Evolutionary conservation across 2,113 vertebrate species (phyloP).

Genomic region (Promerops cafer): DNA sequence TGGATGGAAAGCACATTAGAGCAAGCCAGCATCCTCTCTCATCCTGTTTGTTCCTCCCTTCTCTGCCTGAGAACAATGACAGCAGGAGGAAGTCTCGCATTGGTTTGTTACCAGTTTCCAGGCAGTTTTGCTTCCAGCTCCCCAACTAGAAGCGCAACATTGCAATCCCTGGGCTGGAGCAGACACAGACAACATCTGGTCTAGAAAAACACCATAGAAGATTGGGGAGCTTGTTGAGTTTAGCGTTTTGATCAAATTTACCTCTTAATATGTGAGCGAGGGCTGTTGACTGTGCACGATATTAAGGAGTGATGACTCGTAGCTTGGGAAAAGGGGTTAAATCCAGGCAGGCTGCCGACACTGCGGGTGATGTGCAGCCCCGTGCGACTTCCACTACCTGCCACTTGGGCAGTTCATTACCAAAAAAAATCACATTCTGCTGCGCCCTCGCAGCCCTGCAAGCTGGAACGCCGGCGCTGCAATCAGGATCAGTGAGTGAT

Average conservation of each 20-base stretch:
- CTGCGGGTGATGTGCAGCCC: background rate
- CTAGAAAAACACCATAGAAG: background rate
- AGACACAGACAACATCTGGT: background rate
- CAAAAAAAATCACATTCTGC: background rate
- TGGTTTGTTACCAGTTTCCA: constrained; percentile 48
- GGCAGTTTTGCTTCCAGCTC: constrained; percentile 48
- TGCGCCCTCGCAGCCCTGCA: background rate
- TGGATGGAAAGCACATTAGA: background rate
- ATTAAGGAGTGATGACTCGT: background rate
- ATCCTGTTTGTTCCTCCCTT: background rate
- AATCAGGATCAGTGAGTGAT: background rate
- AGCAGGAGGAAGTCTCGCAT: constrained; percentile 35
- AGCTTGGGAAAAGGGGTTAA: background rate
- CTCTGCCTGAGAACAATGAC: constrained; percentile 14
- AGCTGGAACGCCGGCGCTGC: background rate
- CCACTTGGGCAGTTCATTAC: background rate
- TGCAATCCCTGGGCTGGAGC: background rate
- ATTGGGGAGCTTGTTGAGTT: background rate
- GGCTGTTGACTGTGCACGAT: background rate
- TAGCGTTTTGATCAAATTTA: background rate
- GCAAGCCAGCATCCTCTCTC: background rate
- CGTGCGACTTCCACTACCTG: background rate
- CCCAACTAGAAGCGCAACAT: background rate
- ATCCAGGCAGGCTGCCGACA: background rate
- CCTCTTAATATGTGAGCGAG: background rate